Evolutionary conservation across 2,888 invertebrate species (phyloP), one percentile per base, ranked within the genome.

Genomic region (Branchellion lobata): DNA sequence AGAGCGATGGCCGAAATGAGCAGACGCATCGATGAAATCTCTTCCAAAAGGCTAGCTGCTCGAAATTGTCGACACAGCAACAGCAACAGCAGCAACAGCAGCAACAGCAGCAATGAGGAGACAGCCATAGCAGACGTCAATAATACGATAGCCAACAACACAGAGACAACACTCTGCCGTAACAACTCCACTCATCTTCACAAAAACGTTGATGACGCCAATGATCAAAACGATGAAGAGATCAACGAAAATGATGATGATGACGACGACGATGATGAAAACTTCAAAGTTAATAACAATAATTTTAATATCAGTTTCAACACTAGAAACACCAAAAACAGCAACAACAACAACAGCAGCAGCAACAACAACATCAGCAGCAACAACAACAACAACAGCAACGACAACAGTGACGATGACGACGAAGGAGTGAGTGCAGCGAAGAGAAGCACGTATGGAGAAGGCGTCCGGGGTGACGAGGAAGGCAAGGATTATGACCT

Each of bases 1-100:
- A 57, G 65, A 36, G 77, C 77, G 21, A 77, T 77, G 77, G 77
- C 65, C 33, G 65, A 77, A 65, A 77, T 77, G 77, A 65, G 53
- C 33, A 77, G 61, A 65, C 31, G 77, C 29, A 65, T 77, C 53
- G 65, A 77, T 24, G 77, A 77, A 57, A 57, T 57, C n/a, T 57
- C 61, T n/a, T 8, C 61, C 3, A 24, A 57, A 57, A 57, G 61
- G 21, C 5, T 57, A 8, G n/a, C 21, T 57, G 61, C 21, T 24
- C 21, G n/a, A 77, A 33, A 65, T 33, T 61, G 27, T 75, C 21
- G 75, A n/a, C 18, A 53, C 29, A 29, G 51, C 29, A 29, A 21
- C 51, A 40, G 36, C 24, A 1, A 33, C 72, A 24, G 21, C 47
- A n/a, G 36, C 73, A 21, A n/a, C 40, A 24, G 18, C 31, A 29